A percentile compares a stretch with the other conserved stretches of the same genome.
These are phyloP conservation scores for Nematostella vectensis DNA, from an alignment of 92 coral and sea anemone species.

Conservation along the genomic window DNA sequence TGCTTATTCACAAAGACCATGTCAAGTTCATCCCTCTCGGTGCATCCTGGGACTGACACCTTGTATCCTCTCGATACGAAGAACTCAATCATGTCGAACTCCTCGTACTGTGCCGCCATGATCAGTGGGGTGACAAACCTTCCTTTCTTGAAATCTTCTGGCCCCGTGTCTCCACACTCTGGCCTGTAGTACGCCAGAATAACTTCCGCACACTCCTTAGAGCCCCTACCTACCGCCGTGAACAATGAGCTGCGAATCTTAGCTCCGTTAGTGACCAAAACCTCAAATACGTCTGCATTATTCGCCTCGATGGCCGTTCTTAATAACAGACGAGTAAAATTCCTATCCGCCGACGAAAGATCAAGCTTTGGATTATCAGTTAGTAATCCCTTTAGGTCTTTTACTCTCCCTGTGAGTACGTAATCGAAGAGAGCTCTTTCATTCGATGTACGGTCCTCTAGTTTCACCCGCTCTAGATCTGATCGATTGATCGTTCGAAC, in stretches of 20 bases:
- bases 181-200: neutral
- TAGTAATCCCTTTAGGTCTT: too few species aligned
- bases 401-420: neutral
- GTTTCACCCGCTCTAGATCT: neutral
- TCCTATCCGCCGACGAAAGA: neutral
- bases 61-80: slow-evolving; percentile 30
- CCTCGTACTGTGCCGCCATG: slow-evolving; percentile 30
- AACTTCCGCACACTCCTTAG: slow-evolving; percentile 33
- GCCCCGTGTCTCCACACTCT: slow-evolving; percentile 42
- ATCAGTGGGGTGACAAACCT: slow-evolving; percentile 38
- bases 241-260: slow-evolving; percentile 49
- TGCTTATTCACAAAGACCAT: too few species aligned
- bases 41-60: slow-evolving; percentile 8
- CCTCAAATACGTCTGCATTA: slow-evolving; percentile 8
- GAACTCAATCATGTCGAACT: slow-evolving; percentile 32
- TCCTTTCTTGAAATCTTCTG: slow-evolving; percentile 26
- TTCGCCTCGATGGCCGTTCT: slow-evolving; percentile 20
- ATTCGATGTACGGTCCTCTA: neutral
- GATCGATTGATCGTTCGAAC: neutral
- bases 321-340: neutral
- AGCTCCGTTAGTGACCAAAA: slow-evolving; percentile 26
- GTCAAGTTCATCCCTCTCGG: neutral
- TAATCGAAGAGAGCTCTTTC: neutral
- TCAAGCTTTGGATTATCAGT: neutral
- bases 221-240: slow-evolving; percentile 44